phyloP scores from a whole-genome alignment of 2,797 vertebrate genomes.

The Denticeps clupeoides region DNA sequence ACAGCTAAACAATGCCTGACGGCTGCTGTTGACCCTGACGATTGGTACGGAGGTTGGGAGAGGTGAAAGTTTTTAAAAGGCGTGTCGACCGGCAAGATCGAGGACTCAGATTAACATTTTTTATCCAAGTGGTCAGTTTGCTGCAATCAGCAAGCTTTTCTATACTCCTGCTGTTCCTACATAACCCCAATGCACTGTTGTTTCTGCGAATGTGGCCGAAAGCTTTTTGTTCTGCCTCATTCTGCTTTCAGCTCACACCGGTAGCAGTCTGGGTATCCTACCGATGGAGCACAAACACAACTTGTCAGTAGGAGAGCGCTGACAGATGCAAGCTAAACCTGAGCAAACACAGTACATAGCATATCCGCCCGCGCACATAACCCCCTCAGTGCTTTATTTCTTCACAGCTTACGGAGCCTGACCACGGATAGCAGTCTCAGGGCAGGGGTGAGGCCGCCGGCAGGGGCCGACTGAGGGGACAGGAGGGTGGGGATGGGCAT shows the following conservation, averaged over 20 bases:
- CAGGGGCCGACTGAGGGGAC: not conserved
- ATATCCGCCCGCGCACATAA: too few species aligned
- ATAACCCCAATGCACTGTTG: slow-evolving; percentile 32
- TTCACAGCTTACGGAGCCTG: slow-evolving; percentile 34
- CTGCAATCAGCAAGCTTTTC: slow-evolving; percentile 44
- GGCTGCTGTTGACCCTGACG: slow-evolving; percentile 12
- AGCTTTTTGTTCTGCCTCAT: slow-evolving; percentile 14
- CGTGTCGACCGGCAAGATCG: too few species aligned
- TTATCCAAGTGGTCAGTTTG: slow-evolving; percentile 30
- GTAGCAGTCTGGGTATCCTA: slow-evolving; percentile 27
- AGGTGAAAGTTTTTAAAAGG: too few species aligned
- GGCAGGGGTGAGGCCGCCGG: too few species aligned
- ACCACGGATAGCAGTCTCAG: too few species aligned
- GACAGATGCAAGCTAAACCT: slow-evolving; percentile 34
- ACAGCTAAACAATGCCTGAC: slow-evolving; percentile 12
- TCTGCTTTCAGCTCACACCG: not conserved
- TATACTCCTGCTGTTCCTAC: slow-evolving; percentile 61
- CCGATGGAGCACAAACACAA: slow-evolving; percentile 31
- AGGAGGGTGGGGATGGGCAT: not conserved
- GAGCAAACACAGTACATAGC: slow-evolving; percentile 20
- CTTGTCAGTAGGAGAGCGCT: slow-evolving; percentile 25
- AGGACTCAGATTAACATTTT: too few species aligned
- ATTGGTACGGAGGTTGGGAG: slow-evolving; percentile 16
- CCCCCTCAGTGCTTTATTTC: slow-evolving; percentile 38
- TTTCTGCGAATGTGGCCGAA: slow-evolving; percentile 36